Evolutionary conservation across 2,797 vertebrate genomes (phyloP).

Genomic region (Rhynchotus rufescens): DNA sequence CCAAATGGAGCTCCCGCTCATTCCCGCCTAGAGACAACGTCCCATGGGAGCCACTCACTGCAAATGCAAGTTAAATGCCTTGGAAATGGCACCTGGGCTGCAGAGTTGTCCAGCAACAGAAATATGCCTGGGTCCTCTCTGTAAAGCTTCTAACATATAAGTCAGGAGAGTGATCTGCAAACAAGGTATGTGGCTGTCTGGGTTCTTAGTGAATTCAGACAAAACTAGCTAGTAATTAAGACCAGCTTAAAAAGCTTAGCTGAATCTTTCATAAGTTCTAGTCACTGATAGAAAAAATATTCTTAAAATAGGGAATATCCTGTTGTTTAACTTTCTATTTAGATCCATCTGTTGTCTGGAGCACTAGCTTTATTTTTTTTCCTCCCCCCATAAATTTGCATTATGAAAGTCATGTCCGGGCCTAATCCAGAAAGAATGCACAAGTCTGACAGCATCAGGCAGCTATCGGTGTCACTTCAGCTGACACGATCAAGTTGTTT

Average conservation of each 20-base stretch:
- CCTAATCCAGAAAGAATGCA: background rate
- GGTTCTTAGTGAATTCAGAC: background rate
- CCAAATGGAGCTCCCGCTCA: fast-evolving
- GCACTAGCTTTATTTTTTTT: background rate
- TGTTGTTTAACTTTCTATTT: background rate
- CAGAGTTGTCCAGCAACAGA: background rate
- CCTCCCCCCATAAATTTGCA: background rate
- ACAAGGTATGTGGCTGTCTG: background rate
- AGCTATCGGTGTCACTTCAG: background rate
- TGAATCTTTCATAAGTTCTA: background rate
- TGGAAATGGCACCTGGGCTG: background rate
- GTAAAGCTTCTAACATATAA: background rate
- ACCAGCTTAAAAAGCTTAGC: background rate
- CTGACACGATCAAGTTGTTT: background rate
- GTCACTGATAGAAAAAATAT: background rate
- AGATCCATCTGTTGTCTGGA: background rate
- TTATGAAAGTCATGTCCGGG: background rate
- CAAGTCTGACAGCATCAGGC: background rate
- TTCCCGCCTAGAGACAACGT: background rate
- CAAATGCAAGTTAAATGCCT: background rate
- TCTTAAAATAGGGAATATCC: background rate
- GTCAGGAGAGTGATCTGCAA: background rate
- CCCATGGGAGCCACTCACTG: background rate
- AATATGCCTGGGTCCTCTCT: background rate
- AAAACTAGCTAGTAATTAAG: background rate